Conservation (phyloP, 2,113 vertebrate genomes). For the Zapornia atra region DNA sequence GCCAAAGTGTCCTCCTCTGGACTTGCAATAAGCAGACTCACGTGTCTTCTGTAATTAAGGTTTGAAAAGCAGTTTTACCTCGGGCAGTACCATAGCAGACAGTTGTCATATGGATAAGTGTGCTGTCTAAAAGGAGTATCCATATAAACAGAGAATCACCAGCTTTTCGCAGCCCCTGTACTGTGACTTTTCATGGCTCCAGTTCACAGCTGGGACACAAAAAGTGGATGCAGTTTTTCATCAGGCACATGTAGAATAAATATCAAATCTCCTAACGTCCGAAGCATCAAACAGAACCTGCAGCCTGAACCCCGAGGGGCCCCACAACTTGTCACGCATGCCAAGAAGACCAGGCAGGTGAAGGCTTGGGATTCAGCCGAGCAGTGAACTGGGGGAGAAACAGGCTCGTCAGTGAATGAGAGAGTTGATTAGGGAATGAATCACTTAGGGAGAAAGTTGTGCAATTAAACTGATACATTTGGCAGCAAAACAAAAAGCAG, state of each 20-base stretch:
- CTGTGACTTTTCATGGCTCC: not conserved
- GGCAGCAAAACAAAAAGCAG: conserved; percentile 53
- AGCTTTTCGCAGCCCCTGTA: not conserved
- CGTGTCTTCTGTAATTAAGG: not conserved
- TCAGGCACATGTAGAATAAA: rapidly evolving
- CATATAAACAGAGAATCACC: not conserved
- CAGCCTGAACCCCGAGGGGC: not conserved
- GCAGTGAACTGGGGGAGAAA: conserved; percentile 6
- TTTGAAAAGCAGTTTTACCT: conserved; percentile 5
- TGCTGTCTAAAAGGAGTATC: not conserved
- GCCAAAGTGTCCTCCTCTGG: not conserved
- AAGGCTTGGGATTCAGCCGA: conserved; percentile 8
- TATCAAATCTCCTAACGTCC: not conserved
- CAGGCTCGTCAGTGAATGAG: not conserved
- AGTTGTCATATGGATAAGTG: not conserved
- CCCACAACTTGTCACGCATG: not conserved
- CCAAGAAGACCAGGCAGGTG: conserved; percentile 24
- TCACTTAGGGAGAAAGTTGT: conserved; percentile 45
- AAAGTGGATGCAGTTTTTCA: not conserved
- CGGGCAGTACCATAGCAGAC: not conserved
- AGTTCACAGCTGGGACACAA: not conserved
- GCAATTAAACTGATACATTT: conserved; percentile 57
- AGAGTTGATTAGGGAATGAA: conserved; percentile 41
- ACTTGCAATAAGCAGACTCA: not conserved
- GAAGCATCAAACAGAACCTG: not conserved